Base-by-base conservation (phyloP, 2,113 vertebrate genomes). In the Tapirus terrestris region DNA sequence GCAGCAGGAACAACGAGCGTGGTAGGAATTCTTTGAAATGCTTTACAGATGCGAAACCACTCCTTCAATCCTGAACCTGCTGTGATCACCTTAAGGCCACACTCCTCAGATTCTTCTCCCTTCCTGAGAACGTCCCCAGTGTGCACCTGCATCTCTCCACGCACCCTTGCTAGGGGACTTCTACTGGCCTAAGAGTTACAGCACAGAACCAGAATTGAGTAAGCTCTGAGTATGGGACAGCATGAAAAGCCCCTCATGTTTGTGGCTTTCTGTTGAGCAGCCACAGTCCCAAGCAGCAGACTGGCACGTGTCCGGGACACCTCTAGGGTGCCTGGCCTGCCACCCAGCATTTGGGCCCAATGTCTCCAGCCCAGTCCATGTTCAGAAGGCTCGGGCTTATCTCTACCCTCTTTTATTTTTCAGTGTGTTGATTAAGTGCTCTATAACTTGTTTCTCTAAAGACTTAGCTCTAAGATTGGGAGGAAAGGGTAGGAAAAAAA, bases 81-180 rank as follows among this genome's bases (percentile, higher is more conserved):
- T 23, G 6, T 65, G 39, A 53, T 12, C 11, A 18, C 25, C 70
- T 27, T 58, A 43, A 75, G 20, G 11, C 16, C 27, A 3, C 2
- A 48, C 5, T 5, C 23, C 56, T 51, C 33, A 33, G 67, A 80
- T 23, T 18, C 6, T 56, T 31, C 61, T 60, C 51, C 20, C 0
- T 1, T 2, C 48, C n/a, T 4, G 2, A n/a, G 29, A 10, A 17
- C 12, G n/a, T 23, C 51, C 25, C 5, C 0, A 0, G 11, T 9
- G 13, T 21, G 43, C 51, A 33, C 33, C 70, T 31, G 27, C 9
- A 76, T 25, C 51, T 31, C 39, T 13, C 58, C 18, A 0, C 0
- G 5, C 17, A 10, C 39, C 45, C 77, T 33, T 77, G 45, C 67
- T 68, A n/a, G 21, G 36, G 61, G 29, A 58, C n/a, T 1, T 27